Evolutionary conservation across 1,140 invertebrate species (phyloP).

Genomic region (Drosophila teissieri): DNA sequence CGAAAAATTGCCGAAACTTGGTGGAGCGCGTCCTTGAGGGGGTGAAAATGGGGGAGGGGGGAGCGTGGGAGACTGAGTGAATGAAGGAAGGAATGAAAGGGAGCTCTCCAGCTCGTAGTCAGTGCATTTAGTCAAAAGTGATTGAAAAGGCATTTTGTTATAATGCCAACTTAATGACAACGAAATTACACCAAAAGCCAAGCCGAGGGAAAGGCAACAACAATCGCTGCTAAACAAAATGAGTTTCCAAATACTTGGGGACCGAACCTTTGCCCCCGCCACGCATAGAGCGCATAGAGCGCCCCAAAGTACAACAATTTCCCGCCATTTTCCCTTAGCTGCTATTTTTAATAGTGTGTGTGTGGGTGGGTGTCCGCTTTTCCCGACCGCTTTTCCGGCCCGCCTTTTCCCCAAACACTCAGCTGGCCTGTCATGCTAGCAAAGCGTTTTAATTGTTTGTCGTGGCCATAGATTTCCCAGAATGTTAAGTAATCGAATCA

Average conservation of each 20-base stretch:
- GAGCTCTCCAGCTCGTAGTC: constrained; percentile 23
- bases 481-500: constrained; percentile 53
- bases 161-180: constrained; percentile 83
- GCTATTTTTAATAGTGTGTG: constrained; percentile 39
- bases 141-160: constrained; percentile 84
- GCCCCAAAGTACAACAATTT: constrained; percentile 31
- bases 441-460: constrained; percentile 61
- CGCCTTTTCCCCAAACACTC: background rate
- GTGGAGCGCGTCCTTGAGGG: constrained; percentile 54
- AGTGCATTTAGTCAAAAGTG: constrained; percentile 82
- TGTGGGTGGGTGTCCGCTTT: constrained; percentile 10
- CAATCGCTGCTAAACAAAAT: constrained; percentile 38
- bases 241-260: constrained; percentile 60
- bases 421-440: constrained; percentile 31
- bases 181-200: constrained; percentile 81
- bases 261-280: constrained; percentile 45
- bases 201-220: constrained; percentile 37
- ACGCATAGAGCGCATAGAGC: constrained; percentile 43
- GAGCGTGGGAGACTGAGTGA: background rate
- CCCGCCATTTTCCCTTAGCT: constrained; percentile 29
- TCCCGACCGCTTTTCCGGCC: background rate
- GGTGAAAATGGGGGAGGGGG: background rate
- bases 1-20: constrained; percentile 73
- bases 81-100: constrained; percentile 19
- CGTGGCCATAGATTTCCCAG: constrained; percentile 39